Evolutionary conservation across 2,888 invertebrate genomes (phyloP).

Genomic region (Coenonympha glycerion): DNA sequence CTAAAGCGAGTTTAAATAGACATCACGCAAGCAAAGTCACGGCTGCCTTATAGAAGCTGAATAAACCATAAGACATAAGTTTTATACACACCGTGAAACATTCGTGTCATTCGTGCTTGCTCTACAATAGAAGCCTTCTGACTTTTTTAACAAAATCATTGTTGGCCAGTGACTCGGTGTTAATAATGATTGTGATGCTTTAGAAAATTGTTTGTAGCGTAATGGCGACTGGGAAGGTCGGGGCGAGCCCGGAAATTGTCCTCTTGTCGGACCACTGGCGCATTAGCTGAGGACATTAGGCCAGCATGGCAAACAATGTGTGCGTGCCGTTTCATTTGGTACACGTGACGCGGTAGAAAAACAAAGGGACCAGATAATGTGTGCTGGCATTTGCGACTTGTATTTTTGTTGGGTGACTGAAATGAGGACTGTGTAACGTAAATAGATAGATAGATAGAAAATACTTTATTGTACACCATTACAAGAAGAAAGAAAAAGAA

Average conservation of each 20-base stretch:
- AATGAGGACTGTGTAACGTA: neutral
- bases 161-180: conserved; percentile 25
- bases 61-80: no score
- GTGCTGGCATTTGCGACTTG: conserved; percentile 23
- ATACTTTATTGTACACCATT: no score
- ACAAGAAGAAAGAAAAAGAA: no score
- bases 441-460: no score
- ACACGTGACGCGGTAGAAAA: conserved; percentile 48
- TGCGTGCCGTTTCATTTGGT: conserved; percentile 55
- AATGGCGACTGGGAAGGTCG: conserved; percentile 65
- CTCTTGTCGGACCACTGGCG: conserved; percentile 61
- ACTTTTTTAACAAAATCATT: conserved; percentile 6
- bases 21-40: no score
- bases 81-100: no score
- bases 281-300: conserved; percentile 70
- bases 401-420: conserved; percentile 6
- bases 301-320: conserved; percentile 42
- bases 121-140: neutral
- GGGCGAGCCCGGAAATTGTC: conserved; percentile 71
- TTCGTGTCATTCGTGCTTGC: no score
- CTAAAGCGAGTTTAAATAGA: no score
- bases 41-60: no score
- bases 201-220: conserved; percentile 65
- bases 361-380: conserved; percentile 28
- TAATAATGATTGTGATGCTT: conserved; percentile 67